Conservation (phyloP, 2,888 invertebrate species). For the Dugesia japonica region DNA sequence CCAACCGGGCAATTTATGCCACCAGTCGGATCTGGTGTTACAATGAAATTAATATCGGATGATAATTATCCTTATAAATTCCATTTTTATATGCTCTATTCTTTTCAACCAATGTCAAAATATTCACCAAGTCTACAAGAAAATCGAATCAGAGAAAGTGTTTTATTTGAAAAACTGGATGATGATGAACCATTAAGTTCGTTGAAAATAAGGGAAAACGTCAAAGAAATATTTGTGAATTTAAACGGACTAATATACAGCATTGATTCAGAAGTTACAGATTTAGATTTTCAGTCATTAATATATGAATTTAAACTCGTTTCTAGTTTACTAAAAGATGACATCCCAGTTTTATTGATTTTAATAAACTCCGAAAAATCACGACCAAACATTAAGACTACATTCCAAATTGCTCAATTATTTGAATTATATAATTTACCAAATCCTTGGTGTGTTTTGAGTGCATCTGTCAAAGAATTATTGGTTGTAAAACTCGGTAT, state of each 20-base stretch:
- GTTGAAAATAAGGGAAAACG: not conserved
- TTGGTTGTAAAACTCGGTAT: slow-evolving; percentile 7
- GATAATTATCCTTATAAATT: slow-evolving; percentile 20
- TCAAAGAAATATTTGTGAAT: not conserved
- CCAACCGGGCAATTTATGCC: slow-evolving; percentile 22
- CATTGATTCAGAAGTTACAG: slow-evolving; percentile 13
- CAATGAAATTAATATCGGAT: slow-evolving; percentile 21
- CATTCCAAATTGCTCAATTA: slow-evolving; percentile 16
- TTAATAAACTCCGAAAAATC: not conserved
- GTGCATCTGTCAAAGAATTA: slow-evolving; percentile 3
- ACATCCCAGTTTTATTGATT: slow-evolving; percentile 20
- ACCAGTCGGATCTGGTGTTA: slow-evolving; percentile 17
- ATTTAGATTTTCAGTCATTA: not conserved
- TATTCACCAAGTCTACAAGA: not conserved
- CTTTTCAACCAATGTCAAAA: not conserved
- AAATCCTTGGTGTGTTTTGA: slow-evolving; percentile 25
- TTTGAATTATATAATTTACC: slow-evolving; percentile 6
- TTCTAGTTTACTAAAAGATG: not conserved
- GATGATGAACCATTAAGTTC: not conserved
- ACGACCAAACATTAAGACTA: not conserved
- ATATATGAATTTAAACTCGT: not conserved
- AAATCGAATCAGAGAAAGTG: slow-evolving; percentile 9
- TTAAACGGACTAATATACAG: slow-evolving; percentile 20
- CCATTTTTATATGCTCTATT: slow-evolving; percentile 12
- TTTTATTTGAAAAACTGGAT: not conserved